A percentile compares a stretch with the other conserved stretches of the same genome.
Conservation (phyloP, 2,113 vertebrate species). For the Pelecanoides urinatrix region DNA sequence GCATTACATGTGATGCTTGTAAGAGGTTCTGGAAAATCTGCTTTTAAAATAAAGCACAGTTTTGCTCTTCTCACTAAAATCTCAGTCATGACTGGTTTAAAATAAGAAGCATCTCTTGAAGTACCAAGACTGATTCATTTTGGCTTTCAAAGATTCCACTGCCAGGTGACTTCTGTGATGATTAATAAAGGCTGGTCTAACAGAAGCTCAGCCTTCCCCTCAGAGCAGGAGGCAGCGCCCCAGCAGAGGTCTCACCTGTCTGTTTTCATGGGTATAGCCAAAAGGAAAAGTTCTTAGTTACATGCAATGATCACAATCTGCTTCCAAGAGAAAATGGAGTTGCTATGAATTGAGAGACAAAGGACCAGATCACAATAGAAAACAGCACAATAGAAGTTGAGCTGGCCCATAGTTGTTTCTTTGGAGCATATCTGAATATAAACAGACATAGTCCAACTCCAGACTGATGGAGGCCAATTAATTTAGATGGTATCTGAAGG, state of each 20-base stretch:
- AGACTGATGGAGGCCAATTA: neutral
- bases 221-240: neutral
- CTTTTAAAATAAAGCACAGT: neutral
- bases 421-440: neutral
- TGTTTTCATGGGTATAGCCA: neutral
- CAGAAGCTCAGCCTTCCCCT: neutral
- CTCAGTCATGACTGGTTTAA: neutral
- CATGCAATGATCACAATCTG: neutral
- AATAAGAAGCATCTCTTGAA: neutral
- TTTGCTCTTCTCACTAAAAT: neutral
- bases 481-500: neutral
- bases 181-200: neutral
- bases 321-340: neutral
- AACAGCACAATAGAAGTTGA: neutral
- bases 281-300: neutral
- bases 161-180: neutral
- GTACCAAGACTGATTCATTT: neutral
- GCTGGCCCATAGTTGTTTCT: neutral
- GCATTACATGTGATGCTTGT: accelerated
- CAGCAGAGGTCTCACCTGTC: neutral
- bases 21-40: neutral
- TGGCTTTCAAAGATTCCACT: neutral
- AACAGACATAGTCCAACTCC: neutral
- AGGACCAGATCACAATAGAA: neutral
- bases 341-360: neutral